Evolutionary conservation across 2,888 invertebrate genomes (phyloP), one percentile per base, ranked within the genome.

Genomic region (Phengaris arion): DNA sequence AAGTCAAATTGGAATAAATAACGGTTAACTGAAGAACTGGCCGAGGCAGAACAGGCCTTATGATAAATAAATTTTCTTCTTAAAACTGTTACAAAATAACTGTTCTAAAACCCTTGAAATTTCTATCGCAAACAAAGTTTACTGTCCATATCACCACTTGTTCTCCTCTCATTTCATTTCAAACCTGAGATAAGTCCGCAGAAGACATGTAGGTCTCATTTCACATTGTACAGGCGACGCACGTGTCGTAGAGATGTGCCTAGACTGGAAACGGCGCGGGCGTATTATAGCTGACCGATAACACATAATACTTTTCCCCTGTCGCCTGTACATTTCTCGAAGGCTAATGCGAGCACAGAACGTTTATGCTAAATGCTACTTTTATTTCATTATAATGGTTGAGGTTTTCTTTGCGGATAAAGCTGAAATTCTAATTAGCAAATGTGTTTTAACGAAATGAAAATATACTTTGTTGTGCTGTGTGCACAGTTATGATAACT

Each of bases 201-300:
- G 59, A 64, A 64, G 64, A 64, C 64, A 64, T 64, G 64, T 64
- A 64, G 64, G 64, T 64, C 64, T 64, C 64, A 45, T 64, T 64
- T 64, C 64, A 35, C 46, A 74, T 74, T 35, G 57, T 46, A 54
- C 48, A 74, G 22, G 46, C 74, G 46, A 46, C 55, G 45, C 74
- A 74, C 74, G 74, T 57, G 74, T 57, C 35, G 35, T 35, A 35
- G 74, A 35, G 57, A 74, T 59, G 74, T 74, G 74, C 57, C 55
- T 46, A 12, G 74, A 74, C 55, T 74, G 46, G 15, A 35, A 74
- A 74, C 13, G 45, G 55, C 74, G 45, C 15, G 46, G 45, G 55
- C 74, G 45, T 46, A 57, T 74, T 74, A 74, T 57, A 54, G 45
- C 46, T 35, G 48, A 35, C 74, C 74, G 59, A 74, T 74, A 57